These are phyloP conservation scores for Idaea biselata DNA, from an alignment of 2,888 invertebrate species.

Conservation along the genomic window DNA sequence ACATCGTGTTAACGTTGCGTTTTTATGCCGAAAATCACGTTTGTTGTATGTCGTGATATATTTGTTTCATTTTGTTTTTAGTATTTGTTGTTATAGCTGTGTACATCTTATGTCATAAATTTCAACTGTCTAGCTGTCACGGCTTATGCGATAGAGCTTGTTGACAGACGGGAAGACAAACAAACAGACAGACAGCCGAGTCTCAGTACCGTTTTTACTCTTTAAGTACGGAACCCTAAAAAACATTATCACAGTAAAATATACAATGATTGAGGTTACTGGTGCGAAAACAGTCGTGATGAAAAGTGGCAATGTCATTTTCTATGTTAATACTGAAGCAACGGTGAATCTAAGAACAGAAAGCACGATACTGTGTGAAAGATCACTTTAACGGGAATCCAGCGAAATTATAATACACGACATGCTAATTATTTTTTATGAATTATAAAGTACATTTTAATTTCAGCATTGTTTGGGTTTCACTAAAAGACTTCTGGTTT, in stretches of 20 bases:
- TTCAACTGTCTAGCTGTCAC: too few species aligned
- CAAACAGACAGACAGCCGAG: too few species aligned
- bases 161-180: too few species aligned
- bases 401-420: background rate
- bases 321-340: background rate
- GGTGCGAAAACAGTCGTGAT: slow-evolving; percentile 1
- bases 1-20: too few species aligned
- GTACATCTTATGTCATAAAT: too few species aligned
- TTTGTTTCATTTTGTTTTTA: too few species aligned
- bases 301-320: background rate
- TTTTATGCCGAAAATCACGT: too few species aligned
- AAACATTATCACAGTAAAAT: background rate
- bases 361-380: background rate
- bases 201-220: too few species aligned
- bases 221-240: too few species aligned
- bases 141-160: too few species aligned
- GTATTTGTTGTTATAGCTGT: too few species aligned
- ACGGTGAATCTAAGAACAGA: background rate
- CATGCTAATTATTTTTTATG: background rate
- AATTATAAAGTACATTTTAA: background rate
- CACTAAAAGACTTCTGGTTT: background rate
- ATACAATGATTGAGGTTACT: background rate
- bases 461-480: background rate
- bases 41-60: too few species aligned
- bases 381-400: background rate